Percentiles rank a stretch among this genome's conserved stretches.
These are phyloP conservation scores for Bos taurus DNA, from an alignment of 2,113 vertebrate genomes.

Conservation along the genomic window DNA sequence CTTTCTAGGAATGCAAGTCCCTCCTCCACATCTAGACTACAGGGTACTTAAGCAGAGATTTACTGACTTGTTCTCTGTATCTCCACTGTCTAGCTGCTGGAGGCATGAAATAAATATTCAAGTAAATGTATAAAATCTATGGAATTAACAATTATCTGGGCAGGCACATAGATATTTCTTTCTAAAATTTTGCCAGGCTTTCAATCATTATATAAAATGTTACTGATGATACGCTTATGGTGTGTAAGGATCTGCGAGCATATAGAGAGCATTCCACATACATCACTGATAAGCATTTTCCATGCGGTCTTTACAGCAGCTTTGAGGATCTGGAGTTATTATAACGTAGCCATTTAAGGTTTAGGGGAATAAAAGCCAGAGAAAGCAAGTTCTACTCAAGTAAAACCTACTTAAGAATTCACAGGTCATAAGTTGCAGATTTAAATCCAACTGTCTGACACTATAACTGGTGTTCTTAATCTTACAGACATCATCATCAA, in stretches of 20 bases:
- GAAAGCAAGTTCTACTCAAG: background rate
- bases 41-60: background rate
- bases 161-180: background rate
- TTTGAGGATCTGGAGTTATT: background rate
- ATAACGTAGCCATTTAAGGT: background rate
- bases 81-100: background rate
- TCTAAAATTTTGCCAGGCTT: background rate
- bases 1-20: background rate
- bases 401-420: background rate
- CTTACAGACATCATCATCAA: background rate
- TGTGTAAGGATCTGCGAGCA: background rate
- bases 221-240: background rate
- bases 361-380: constrained; percentile 17
- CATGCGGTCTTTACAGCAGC: background rate
- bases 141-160: background rate
- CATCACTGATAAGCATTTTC: background rate
- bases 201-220: background rate
- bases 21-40: background rate
- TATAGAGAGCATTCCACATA: background rate
- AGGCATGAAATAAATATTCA: background rate
- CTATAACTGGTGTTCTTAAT: background rate
- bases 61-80: background rate
- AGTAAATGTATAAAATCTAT: background rate
- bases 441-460: background rate
- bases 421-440: background rate